Evolutionary conservation across 2,797 vertebrate genomes (phyloP), one percentile per base, ranked within the genome.

Genomic region (Lepidocolaptes lacrymiger): DNA sequence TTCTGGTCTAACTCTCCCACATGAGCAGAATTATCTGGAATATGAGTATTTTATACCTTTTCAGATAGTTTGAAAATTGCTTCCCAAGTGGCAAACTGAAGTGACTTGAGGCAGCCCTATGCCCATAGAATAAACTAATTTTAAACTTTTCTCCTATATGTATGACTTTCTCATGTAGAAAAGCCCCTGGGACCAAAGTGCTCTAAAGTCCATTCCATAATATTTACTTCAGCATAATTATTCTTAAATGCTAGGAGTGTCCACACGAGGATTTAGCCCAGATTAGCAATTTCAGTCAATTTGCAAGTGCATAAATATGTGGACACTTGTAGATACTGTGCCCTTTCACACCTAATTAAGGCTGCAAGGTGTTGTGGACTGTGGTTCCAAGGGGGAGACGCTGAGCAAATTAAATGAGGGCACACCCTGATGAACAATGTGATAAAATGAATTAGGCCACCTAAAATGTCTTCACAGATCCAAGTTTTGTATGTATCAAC

Each of bases 151-250:
- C 52, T 85, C 72, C 78, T 93, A 71, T 61, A 67, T 73, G 18
- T 93, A 85, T 87, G 73, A 89, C 21, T 91, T 94, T 89, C 49
- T 61, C n/a, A n/a, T 30, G 52, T 46, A 93, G 61, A 74, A 91
- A 93, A 94, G 9, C 88, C 30, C 24, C n/a, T 58, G 84, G 49
- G 78, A 84, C 37, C 55, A 78, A 94, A 85, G 20, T 55, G 20
- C 32, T 89, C 75, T 90, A 86, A 91, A 88, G 43, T 81, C 46
- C 81, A 5, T 89, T 88, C 61, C 30, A 14, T 91, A 91, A 81
- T 83, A 83, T 78, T 91, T 92, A 85, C 64, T 91, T 91, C 64
- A 77, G 37, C 56, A 51, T 83, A 95, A 91, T 93, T 95, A 88
- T 94, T 88, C 30, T 9, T 86, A 75, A 94, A 85, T 44, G 30